A percentile compares a stretch with the other conserved stretches of the same genome.
phyloP scores from a whole-genome alignment of 2,888 invertebrate genomes.

The Acrobasis repandana region DNA sequence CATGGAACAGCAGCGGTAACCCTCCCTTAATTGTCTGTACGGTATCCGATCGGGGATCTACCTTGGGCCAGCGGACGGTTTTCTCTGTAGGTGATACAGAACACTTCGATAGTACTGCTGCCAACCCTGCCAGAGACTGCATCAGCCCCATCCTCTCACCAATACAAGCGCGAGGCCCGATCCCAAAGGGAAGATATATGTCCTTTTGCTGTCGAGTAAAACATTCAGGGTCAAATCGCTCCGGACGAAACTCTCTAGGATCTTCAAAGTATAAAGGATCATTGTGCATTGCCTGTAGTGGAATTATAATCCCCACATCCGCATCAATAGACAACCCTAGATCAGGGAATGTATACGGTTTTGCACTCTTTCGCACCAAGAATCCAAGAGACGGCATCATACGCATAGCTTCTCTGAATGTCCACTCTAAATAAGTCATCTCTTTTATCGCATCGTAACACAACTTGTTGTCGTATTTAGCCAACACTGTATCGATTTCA shows the following conservation, averaged over 20 bases:
- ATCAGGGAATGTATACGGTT: neutral
- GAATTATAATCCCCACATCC: neutral
- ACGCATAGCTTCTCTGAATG: neutral
- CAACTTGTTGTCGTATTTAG: neutral
- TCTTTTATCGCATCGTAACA: neutral
- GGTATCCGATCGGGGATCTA: neutral
- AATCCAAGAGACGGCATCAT: neutral
- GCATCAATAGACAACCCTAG: neutral
- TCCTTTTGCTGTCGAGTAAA: neutral
- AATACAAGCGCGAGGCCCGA: neutral
- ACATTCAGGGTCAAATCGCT: neutral
- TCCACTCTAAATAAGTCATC: neutral
- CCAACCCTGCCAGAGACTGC: constrained; percentile 6
- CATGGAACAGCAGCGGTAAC: neutral
- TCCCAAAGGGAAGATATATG: neutral
- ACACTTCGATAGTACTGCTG: neutral
- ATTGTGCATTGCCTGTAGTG: neutral
- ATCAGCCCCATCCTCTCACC: constrained; percentile 1
- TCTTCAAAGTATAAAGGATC: constrained; percentile 20
- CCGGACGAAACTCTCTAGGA: constrained; percentile 26
- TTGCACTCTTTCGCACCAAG: neutral
- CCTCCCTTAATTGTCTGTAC: neutral
- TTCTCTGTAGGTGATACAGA: neutral
- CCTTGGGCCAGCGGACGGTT: neutral
- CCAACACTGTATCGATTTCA: neutral